Evolutionary conservation across 2,113 vertebrate species (phyloP), one percentile per base, ranked within the genome.

Genomic region (Cepphus grylle): DNA sequence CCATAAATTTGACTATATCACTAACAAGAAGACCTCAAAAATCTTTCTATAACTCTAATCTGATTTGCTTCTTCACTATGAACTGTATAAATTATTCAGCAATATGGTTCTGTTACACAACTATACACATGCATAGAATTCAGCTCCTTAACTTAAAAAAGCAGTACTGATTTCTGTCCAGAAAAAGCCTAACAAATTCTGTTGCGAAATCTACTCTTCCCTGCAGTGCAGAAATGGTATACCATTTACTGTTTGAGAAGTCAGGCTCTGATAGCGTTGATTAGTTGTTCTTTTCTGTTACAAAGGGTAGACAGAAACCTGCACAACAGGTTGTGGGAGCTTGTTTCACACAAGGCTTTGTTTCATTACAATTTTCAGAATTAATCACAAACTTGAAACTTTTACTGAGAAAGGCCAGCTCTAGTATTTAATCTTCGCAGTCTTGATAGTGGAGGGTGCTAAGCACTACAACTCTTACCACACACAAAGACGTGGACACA

Each of bases 321-420:
- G 85, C 38, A 56, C 9, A 61, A 87, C 90, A 87, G 84, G 83
- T 97, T 96, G 69, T 63, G 67, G 79, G 69, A 91, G 58, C 12
- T 36, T 65, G 71, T 92, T 97, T 96, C 85, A 76, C 47, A 83
- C 30, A 61, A 81, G 45, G n/a, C 56, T 93, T 95, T 95, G 74
- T 94, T 93, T 82, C 40, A 15, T 56, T 94, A 77, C 94, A 59
- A 62, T 86, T 78, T 83, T 94, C 92, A 93, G 86, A 96, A 93
- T 89, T 86, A 87, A 94, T 95, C 49, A 86, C 97, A 93, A 97
- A 91, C 83, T 59, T 90, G 65, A 97, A 95, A 72, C 87, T 88
- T 95, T 77, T 76, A 50, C 50, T 85, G 78, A 58, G 59, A 84
- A 87, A 73, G 77, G n/a, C 42, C 40, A 58, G 45, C 22, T 93